Evolutionary conservation across 2,888 invertebrate species (phyloP).

Genomic region (Ochropleura plecta): DNA sequence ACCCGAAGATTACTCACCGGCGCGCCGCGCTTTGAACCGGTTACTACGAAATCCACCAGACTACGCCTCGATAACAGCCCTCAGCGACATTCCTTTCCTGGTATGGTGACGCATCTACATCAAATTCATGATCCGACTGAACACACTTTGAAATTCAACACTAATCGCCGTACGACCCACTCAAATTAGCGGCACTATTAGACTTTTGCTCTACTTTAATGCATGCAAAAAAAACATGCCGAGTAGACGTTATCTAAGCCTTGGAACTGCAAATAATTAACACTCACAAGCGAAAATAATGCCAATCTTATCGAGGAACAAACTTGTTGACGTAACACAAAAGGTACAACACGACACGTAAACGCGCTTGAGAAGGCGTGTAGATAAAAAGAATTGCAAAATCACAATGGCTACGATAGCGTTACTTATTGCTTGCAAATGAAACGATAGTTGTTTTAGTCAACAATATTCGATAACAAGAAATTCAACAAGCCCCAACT

Average conservation of each 20-base stretch:
- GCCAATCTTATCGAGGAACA: constrained; percentile 67
- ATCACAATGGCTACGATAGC: constrained; percentile 68
- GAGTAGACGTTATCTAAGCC: constrained; percentile 45
- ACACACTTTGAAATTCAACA: constrained; percentile 26
- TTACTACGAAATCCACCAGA: constrained; percentile 67
- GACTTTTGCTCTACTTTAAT: constrained; percentile 20
- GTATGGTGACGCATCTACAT: constrained; percentile 58
- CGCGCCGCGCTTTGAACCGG: constrained; percentile 65
- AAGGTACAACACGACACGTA: constrained; percentile 55
- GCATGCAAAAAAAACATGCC: constrained; percentile 29
- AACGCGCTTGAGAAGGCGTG: constrained; percentile 55
- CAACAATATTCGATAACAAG: constrained; percentile 78
- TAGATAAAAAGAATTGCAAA: constrained; percentile 68
- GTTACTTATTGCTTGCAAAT: constrained; percentile 69
- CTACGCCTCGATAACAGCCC: constrained; percentile 52
- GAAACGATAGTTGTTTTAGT: constrained; percentile 72
- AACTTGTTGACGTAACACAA: constrained; percentile 66
- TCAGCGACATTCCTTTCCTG: constrained; percentile 69
- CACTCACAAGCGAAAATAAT: constrained; percentile 60
- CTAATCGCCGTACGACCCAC: constrained; percentile 22
- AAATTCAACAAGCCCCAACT: constrained; percentile 77
- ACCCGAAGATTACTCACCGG: constrained; percentile 71
- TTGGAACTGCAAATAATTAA: constrained; percentile 57
- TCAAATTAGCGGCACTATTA: constrained; percentile 28
- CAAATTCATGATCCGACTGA: constrained; percentile 35